phyloP scores from a whole-genome alignment of 1,140 invertebrate genomes.

The Stegodyphus dumicola region DNA sequence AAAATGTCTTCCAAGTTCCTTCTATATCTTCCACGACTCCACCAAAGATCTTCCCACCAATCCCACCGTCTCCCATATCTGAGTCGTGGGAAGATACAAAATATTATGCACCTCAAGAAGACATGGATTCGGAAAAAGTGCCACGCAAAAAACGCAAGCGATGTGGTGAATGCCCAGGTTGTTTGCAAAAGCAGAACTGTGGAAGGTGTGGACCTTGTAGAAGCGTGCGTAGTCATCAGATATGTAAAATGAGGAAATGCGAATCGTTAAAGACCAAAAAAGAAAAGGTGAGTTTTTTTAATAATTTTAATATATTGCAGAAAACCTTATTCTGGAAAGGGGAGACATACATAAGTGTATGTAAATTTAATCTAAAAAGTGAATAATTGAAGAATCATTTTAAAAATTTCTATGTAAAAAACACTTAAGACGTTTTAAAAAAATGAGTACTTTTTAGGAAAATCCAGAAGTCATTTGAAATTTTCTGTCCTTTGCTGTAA shows the following conservation, averaged over 20 bases:
- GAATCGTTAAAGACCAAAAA: slow-evolving; percentile 71
- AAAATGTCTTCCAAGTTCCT: slow-evolving; percentile 64
- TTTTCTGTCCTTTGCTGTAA: too few species aligned
- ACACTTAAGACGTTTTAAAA: too few species aligned
- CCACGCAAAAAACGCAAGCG: slow-evolving; percentile 93
- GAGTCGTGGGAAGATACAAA: slow-evolving; percentile 48
- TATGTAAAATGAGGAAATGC: slow-evolving; percentile 93
- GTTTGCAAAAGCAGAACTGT: slow-evolving; percentile 94
- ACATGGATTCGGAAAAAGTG: slow-evolving; percentile 66
- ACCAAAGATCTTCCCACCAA: slow-evolving; percentile 46
- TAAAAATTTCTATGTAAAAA: not conserved
- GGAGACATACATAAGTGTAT: too few species aligned
- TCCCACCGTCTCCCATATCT: slow-evolving; percentile 38
- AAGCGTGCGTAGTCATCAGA: slow-evolving; percentile 81
- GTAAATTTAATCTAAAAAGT: too few species aligned
- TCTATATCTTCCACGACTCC: slow-evolving; percentile 63
- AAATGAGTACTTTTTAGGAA: too few species aligned
- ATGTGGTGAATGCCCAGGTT: slow-evolving; percentile 93
- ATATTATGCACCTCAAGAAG: slow-evolving; percentile 43
- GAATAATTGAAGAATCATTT: not conserved
- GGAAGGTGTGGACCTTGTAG: slow-evolving; percentile 95
- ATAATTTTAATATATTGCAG: not conserved
- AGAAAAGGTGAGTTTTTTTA: slow-evolving; percentile 62
- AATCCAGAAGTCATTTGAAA: too few species aligned
- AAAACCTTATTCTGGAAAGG: too few species aligned